A percentile compares a stretch with the other conserved stretches of the same genome.
Conservation (phyloP, 2,113 vertebrate genomes). For the Cettia cetti region DNA sequence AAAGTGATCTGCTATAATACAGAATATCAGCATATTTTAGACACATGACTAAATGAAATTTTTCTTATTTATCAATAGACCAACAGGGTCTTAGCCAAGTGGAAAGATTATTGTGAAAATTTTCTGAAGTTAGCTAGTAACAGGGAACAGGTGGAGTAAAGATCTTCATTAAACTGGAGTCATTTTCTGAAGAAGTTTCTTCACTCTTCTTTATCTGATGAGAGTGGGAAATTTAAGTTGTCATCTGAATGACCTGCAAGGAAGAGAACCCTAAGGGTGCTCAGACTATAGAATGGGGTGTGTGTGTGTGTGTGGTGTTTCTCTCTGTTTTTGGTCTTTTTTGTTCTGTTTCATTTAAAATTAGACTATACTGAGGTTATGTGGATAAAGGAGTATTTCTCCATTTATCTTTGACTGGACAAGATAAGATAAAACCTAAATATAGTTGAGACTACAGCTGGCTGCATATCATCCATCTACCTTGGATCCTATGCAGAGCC, state of each 20-base stretch:
- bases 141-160: not conserved
- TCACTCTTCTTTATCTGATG: not conserved
- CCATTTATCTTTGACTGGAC: not conserved
- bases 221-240: not conserved
- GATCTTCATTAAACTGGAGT: not conserved
- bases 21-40: not conserved
- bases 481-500: not conserved
- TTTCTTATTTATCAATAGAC: not conserved
- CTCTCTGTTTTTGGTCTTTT: not conserved
- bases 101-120: not conserved
- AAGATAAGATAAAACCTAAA: not conserved
- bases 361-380: not conserved
- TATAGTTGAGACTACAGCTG: not conserved
- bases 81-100: not conserved
- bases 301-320: too few species aligned
- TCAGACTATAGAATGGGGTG: not conserved
- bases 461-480: not conserved
- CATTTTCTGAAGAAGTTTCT: not conserved
- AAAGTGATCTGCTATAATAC: not conserved
- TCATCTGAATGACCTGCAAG: not conserved
- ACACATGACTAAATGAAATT: not conserved
- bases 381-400: not conserved
- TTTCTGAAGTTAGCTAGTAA: not conserved
- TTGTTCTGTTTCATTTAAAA: not conserved
- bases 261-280: not conserved